A percentile compares a stretch with the other conserved stretches of the same genome.
Conservation (phyloP, 2,888 invertebrate genomes). For the Galerucella nymphaeae region DNA sequence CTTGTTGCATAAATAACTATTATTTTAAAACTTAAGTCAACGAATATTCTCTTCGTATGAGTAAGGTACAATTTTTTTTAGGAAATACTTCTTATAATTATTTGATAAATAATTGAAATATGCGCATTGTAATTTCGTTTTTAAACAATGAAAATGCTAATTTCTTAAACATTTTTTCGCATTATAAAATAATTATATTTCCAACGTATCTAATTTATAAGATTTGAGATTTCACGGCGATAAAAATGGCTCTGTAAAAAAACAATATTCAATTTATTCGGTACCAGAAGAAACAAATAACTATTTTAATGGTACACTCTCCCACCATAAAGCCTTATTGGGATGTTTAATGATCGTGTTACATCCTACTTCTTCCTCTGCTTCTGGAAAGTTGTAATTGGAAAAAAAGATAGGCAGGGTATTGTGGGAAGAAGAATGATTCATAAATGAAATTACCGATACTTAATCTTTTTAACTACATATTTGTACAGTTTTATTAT, state of each 20-base stretch:
- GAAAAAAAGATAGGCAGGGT: neutral
- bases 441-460: slow-evolving; percentile 1
- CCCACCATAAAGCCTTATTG: neutral
- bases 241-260: neutral
- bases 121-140: too few relatives aligned
- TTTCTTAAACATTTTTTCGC: neutral
- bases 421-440: slow-evolving; percentile 13
- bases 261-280: neutral
- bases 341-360: neutral
- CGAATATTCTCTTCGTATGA: too few relatives aligned
- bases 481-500: too few relatives aligned
- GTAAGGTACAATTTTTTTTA: too few relatives aligned
- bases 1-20: too few relatives aligned
- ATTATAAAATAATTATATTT: neutral
- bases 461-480: neutral
- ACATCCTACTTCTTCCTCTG: slow-evolving; percentile 2
- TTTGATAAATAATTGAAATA: too few relatives aligned
- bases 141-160: neutral
- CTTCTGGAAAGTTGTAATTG: slow-evolving; percentile 2
- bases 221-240: neutral
- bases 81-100: too few relatives aligned
- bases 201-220: neutral
- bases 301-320: neutral
- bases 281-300: neutral
- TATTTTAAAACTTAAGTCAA: too few relatives aligned